Conservation (phyloP, 2,888 invertebrate species). For the Apamea sordens region DNA sequence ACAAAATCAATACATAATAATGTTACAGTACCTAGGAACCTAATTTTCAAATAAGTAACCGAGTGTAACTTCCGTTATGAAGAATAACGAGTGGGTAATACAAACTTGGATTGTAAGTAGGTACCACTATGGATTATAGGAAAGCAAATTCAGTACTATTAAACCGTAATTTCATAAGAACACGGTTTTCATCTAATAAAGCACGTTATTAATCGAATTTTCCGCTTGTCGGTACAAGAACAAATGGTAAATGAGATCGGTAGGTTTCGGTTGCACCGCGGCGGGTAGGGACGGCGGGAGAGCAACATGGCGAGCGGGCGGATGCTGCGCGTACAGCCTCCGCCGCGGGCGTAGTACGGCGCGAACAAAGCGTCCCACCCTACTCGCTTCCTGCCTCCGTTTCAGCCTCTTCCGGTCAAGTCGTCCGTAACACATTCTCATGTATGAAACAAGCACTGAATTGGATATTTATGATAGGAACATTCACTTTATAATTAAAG, state of each 20-base stretch:
- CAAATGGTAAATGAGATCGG: constrained; percentile 55
- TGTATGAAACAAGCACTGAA: constrained; percentile 83
- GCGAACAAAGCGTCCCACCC: constrained; percentile 87
- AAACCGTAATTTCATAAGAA: constrained; percentile 29
- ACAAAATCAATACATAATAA: constrained; percentile 1
- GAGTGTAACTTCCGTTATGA: constrained; percentile 5
- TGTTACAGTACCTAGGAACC: background rate
- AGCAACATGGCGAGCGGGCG: constrained; percentile 84
- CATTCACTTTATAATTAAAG: constrained; percentile 73
- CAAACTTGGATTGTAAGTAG: background rate
- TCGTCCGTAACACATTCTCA: constrained; percentile 72
- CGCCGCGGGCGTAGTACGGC: constrained; percentile 85
- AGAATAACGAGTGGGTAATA: background rate
- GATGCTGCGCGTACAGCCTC: constrained; percentile 89
- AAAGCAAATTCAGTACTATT: background rate
- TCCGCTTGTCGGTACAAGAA: constrained; percentile 52
- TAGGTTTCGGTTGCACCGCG: constrained; percentile 60
- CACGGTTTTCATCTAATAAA: constrained; percentile 47
- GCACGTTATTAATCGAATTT: constrained; percentile 60
- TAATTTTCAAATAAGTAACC: background rate
- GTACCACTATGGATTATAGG: background rate
- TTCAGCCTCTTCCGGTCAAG: constrained; percentile 75
- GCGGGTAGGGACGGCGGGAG: constrained; percentile 69
- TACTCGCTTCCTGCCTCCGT: constrained; percentile 77
- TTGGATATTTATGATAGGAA: constrained; percentile 65